phyloP scores from a whole-genome alignment of 2,888 invertebrate genomes.

The Eurois occulta region DNA sequence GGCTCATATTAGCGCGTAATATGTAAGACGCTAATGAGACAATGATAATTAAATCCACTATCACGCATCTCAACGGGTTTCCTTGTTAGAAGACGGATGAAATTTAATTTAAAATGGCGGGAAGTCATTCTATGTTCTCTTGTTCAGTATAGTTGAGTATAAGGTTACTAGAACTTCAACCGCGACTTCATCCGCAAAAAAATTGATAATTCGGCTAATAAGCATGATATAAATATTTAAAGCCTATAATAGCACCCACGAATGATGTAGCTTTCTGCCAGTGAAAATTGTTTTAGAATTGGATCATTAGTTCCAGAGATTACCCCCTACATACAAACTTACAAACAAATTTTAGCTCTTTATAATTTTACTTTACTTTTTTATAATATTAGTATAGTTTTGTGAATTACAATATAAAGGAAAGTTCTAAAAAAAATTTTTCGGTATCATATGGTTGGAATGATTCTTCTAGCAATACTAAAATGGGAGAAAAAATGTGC shows the following conservation, averaged over 20 bases:
- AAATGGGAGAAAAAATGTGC: not conserved
- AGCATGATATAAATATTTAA: no score
- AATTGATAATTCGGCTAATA: no score
- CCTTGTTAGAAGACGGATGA: conserved; percentile 3
- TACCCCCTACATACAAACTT: no score
- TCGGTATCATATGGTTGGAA: no score
- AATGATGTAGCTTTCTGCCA: no score
- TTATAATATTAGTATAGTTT: no score
- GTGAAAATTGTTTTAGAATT: no score
- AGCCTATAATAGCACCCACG: no score
- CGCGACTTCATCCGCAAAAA: no score
- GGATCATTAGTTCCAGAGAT: no score
- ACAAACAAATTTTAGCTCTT: no score
- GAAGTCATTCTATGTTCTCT: not conserved
- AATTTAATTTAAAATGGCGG: conserved; percentile 4
- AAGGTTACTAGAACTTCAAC: not conserved
- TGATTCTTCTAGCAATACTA: rapidly evolving
- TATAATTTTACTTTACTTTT: no score
- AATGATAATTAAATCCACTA: conserved; percentile 52
- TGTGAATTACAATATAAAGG: not conserved
- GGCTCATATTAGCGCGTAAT: conserved; percentile 35
- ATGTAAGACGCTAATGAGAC: conserved; percentile 41
- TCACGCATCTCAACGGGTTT: conserved; percentile 4
- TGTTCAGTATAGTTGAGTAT: not conserved
- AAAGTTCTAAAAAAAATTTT: not conserved